phyloP scores from a whole-genome alignment of 2,113 vertebrate genomes.

The Entelurus aequoreus region DNA sequence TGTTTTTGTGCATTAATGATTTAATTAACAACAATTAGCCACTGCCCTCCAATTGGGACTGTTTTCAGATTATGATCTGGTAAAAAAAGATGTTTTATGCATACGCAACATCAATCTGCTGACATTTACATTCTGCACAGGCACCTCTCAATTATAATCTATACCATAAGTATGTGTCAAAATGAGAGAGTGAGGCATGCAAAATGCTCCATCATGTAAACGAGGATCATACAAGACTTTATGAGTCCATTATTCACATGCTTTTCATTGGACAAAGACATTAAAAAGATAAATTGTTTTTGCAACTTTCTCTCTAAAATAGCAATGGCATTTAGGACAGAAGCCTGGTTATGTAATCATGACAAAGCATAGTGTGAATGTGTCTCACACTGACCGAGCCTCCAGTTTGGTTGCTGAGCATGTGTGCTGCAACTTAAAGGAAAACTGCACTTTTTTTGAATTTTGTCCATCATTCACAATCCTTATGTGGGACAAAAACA shows the following conservation, averaged over 20 bases:
- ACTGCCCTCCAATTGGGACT: slow-evolving; percentile 1
- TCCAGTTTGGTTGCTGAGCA: neutral
- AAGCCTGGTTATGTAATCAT: slow-evolving; percentile 10
- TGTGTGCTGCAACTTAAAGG: neutral
- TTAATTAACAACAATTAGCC: slow-evolving; percentile 12
- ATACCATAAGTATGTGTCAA: neutral
- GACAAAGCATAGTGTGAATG: slow-evolving; percentile 4
- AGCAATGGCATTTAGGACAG: neutral
- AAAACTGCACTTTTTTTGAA: too few relatives aligned
- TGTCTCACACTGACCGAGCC: neutral
- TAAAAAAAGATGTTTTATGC: neutral
- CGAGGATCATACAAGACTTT: neutral
- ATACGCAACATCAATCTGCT: neutral
- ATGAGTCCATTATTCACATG: neutral
- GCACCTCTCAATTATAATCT: neutral
- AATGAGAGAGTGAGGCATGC: neutral
- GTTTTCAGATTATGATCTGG: neutral
- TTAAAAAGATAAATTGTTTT: neutral
- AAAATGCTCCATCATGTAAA: neutral
- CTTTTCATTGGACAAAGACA: neutral
- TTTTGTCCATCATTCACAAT: too few relatives aligned
- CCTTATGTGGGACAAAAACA: too few relatives aligned
- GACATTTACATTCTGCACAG: neutral
- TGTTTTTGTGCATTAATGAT: slow-evolving; percentile 27
- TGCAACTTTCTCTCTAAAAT: neutral